Evolutionary conservation across 2,888 invertebrate species (phyloP), one percentile per base, ranked within the genome.

Genomic region (Drosophila picticornis): DNA sequence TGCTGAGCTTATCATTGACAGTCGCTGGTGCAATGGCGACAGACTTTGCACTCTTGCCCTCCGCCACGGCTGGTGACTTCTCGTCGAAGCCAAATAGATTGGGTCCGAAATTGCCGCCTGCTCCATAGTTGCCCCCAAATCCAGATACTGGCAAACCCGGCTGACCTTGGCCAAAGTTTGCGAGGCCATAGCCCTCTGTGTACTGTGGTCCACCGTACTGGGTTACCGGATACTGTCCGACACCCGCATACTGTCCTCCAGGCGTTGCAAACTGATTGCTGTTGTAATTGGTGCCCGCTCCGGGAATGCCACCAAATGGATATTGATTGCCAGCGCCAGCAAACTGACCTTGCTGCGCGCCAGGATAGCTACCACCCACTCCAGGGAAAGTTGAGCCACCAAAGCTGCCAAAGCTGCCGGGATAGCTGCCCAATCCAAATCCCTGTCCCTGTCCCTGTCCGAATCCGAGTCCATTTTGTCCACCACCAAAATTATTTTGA

Each of bases 151-250:
- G 19, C 29, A 83, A 40, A 1, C 75, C 80, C 11, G 79, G 74
- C 25, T 77, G 85, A 11, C 82, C 81, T 1, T 74, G 83, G 6
- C 81, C 84, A 4, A 70, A 32, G 19, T 77, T 77, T 3, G 63
- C 71, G 11, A 89, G 77, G 0, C 92, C 91, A 63, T 92, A 91
- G 4, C 92, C 92, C 61, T 91, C 91, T 5, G 91, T 88, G 32
- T 78, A 91, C 61, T 90, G 89, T 4, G 81, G 77, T 16, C 81
- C 81, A 0, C 71, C 79, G 2, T 75, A 87, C 36, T 83, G 83
- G 10, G 52, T 71, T 0, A 27, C 4, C 0, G 80, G 82, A 32
- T 67, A 86, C 27, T 89, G 85, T 4, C 81, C 87, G 5, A 70
- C n/a, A 6, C 90, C 88, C 0, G 80, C 79, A 46, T 75, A 85